Evolutionary conservation across 2,797 vertebrate species (phyloP), one percentile per base, ranked within the genome.

Genomic region (Hypotaenidia okinawae): DNA sequence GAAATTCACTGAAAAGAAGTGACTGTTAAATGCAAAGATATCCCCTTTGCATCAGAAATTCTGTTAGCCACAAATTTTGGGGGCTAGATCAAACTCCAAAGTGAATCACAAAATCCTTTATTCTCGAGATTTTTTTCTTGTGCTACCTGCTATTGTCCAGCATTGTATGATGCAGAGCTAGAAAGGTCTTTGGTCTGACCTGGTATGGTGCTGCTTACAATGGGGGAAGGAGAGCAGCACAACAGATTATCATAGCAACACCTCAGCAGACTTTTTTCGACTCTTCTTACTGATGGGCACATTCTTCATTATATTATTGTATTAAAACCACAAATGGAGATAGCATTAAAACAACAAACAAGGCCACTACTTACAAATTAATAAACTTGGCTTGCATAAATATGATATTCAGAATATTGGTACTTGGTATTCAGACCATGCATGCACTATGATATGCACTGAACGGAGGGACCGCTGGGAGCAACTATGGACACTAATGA

Each of bases 401-500:
- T 54, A 63, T 14, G 30, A 43, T 82, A 69, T 70, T 79, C 13
- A 70, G 89, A 74, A 61, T 1, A 61, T 3, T n/a, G 47, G 84
- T 62, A 93, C 37, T 95, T 96, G 87, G 64, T 95, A 94, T 94
- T 70, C 94, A 84, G 68, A 52, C 59, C 54, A 70, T 41, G 84
- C 51, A 6, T 25, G 30, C 24, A 24, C 47, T 76, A 25, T 16
- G 70, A 49, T 62, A 43, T 22, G 84, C 66, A 54, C 54, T 54
- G 89, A 87, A 58, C 2, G 4, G 33, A 81, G 62, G 49, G 82
- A 93, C 83, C 87, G 16, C 54, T 84, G 93, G 90, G 93, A 94
- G 61, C 72, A 82, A 24, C 94, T 67, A 23, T 4, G 86, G 95
- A 51, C 93, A 93, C 75, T 95, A 96, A 95, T 72, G 86, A 95